phyloP scores from a whole-genome alignment of 2,113 vertebrate species.

The Atrichornis clamosus region DNA sequence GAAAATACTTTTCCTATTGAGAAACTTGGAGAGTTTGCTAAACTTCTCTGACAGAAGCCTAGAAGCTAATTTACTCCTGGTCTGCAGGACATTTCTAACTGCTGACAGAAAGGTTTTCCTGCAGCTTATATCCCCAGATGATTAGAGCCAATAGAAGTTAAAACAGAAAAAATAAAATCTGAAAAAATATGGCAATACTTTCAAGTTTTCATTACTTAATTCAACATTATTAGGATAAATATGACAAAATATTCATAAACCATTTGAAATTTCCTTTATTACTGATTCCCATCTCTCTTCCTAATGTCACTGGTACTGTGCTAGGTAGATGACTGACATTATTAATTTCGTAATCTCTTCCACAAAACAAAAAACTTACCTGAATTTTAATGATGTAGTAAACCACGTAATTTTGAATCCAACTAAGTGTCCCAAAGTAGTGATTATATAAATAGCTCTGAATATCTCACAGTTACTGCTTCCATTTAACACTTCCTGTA shows the following conservation, averaged over 20 bases:
- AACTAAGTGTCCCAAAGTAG: not conserved
- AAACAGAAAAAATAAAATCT: not conserved
- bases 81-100: not conserved
- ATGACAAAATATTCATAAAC: not conserved
- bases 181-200: not conserved
- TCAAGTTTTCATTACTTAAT: not conserved
- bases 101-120: not conserved
- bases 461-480: not conserved
- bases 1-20: not conserved
- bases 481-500: not conserved
- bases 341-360: not conserved
- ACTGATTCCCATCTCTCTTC: not conserved
- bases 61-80: not conserved
- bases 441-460: not conserved
- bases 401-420: not conserved
- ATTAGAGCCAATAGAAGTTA: not conserved
- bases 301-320: not conserved
- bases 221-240: not conserved
- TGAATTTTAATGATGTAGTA: slow-evolving; percentile 12
- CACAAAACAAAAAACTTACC: not conserved
- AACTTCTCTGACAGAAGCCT: not conserved
- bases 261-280: not conserved
- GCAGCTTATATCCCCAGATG: not conserved
- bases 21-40: not conserved
- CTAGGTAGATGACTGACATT: not conserved